Conservation (phyloP, 2,797 vertebrate genomes). For the Tangara arthus region DNA sequence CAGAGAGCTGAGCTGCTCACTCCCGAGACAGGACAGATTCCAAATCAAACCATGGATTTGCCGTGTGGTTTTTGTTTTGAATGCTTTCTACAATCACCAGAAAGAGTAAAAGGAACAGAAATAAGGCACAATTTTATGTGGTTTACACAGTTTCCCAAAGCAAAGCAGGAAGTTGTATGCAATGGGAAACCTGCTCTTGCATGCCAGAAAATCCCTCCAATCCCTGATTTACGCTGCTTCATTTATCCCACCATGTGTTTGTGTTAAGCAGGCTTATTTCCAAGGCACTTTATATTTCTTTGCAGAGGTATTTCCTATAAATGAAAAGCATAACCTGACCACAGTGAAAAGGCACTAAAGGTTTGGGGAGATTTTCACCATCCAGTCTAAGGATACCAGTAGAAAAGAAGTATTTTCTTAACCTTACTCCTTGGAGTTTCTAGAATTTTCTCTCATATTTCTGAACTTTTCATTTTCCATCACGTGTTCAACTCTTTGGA, state of each 20-base stretch:
- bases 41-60: not conserved
- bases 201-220: not conserved
- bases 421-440: not conserved
- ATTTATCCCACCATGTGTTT: not conserved
- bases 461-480: not conserved
- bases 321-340: not conserved
- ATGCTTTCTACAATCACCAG: not conserved
- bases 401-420: not conserved
- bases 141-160: not conserved
- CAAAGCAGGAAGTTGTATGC: not conserved
- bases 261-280: not conserved
- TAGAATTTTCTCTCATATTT: not conserved
- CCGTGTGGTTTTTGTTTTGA: not conserved
- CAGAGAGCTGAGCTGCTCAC: not conserved
- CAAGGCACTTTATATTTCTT: not conserved
- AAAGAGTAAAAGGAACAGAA: not conserved
- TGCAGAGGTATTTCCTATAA: not conserved
- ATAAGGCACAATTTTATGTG: not conserved
- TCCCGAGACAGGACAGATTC: not conserved
- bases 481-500: not conserved
- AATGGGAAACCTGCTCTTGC: rapidly evolving
- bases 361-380: not conserved
- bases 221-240: not conserved
- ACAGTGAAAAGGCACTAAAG: not conserved
- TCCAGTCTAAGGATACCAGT: not conserved